These are phyloP conservation scores for Onychostruthus taczanowskii DNA, from an alignment of 2,113 vertebrate species.

Conservation along the genomic window DNA sequence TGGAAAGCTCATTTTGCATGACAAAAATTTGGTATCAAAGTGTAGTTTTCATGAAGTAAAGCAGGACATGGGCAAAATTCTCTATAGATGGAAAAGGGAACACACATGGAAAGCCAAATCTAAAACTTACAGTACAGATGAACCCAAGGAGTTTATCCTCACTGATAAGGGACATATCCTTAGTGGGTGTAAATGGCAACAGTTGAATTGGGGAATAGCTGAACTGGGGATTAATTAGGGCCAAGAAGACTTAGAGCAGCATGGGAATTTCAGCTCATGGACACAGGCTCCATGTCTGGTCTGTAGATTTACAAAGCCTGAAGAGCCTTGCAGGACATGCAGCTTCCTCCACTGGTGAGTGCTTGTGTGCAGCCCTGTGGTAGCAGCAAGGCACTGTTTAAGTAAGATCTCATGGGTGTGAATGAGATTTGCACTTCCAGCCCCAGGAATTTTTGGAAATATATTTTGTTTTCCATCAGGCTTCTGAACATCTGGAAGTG, in stretches of 20 bases:
- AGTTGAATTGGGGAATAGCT: background rate
- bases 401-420: background rate
- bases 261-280: background rate
- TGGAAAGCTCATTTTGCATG: background rate
- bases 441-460: constrained; percentile 12
- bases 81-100: background rate
- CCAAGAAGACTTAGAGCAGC: background rate
- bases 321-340: background rate
- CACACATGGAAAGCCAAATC: background rate
- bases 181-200: background rate
- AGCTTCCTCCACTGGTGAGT: background rate
- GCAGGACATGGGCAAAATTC: background rate
- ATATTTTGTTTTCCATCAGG: constrained; percentile 25
- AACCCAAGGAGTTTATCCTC: background rate
- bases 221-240: background rate
- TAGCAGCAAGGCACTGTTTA: background rate
- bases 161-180: background rate
- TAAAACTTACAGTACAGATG: background rate
- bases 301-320: background rate
- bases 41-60: background rate
- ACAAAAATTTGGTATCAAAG: background rate
- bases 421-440: constrained; percentile 38
- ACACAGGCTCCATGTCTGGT: background rate
- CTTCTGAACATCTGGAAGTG: constrained; percentile 50
- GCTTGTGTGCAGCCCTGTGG: background rate